Base-by-base conservation (phyloP, 2,888 invertebrate genomes). In the Heliconius cydno region DNA sequence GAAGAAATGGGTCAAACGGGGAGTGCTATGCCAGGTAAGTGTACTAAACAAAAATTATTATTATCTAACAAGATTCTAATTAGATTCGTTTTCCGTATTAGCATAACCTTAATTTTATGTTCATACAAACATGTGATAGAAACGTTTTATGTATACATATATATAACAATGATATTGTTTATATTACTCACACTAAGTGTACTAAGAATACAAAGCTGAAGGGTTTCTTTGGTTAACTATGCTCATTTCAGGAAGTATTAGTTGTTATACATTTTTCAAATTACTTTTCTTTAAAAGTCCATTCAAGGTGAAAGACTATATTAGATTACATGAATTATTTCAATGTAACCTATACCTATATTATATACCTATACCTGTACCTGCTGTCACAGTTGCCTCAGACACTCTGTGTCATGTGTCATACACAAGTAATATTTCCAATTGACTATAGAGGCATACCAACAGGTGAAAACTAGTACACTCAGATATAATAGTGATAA, bases 21-120 rank as follows among this genome's bases (percentile, higher is more conserved):
- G 82, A 93, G 93, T 76, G 90, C 94, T 1, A 92, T 93, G 84
- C 93, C 93, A 76, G 93, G 94, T 94, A 90, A 93, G 93, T 92
- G 81, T 79, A 83, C 78, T 88, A 88, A 90, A 63, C 38, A 63
- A 19, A 19, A 5, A 22, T n/a, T 57, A 13, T 34, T 57, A 30
- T 87, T 85, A 85, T 87, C 88, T 88, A 88, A 89, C 84, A 84
- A 84, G 86, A 85, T 82, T 90, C 89, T 90, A 89, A 90, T 86
- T 86, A 85, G 76, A 68, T 70, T 25, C 22, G 22, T 73, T 77
- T 63, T 63, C 52, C 41, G 34, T 72, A 67, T 78, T 68, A 86
- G 80, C 77, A 80, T 81, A 86, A 82, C 84, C 83, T 84, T 79
- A 81, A 70, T 75, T 5, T 13, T 57, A 19, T 57, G 9, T 34